Conservation (phyloP, 2,797 vertebrate genomes). For the Eurystomus glaucurus region DNA sequence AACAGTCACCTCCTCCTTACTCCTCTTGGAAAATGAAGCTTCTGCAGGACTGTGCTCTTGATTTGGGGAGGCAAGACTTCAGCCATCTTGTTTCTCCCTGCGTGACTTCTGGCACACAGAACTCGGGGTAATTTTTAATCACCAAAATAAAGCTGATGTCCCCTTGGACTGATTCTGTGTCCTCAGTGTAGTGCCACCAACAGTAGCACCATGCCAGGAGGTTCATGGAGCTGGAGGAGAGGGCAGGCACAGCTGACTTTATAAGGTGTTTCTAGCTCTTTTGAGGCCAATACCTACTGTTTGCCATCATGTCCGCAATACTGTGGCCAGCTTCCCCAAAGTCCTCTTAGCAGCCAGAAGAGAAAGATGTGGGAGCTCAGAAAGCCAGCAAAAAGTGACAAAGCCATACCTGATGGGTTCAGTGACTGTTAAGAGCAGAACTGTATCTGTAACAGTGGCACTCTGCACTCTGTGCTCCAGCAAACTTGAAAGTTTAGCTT, state of each 20-base stretch:
- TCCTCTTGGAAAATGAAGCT: rapidly evolving
- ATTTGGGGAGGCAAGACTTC: background rate
- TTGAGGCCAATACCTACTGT: background rate
- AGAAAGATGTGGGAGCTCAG: background rate
- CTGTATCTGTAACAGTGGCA: background rate
- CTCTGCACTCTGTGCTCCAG: background rate
- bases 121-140: background rate
- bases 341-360: background rate
- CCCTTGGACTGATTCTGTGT: rapidly evolving
- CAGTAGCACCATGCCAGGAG: background rate
- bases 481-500: background rate
- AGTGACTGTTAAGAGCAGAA: background rate
- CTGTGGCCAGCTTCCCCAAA: background rate
- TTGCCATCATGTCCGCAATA: background rate
- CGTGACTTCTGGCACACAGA: background rate
- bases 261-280: background rate
- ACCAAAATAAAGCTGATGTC: background rate
- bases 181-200: rapidly evolving
- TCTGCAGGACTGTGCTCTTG: background rate
- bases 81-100: background rate
- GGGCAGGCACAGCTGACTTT: background rate
- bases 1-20: background rate
- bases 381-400: background rate
- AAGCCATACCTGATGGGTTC: background rate
- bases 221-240: background rate